Evolutionary conservation across 2,888 invertebrate species (phyloP), one percentile per base, ranked within the genome.

Genomic region (Imbricaverruca yamaguchii): DNA sequence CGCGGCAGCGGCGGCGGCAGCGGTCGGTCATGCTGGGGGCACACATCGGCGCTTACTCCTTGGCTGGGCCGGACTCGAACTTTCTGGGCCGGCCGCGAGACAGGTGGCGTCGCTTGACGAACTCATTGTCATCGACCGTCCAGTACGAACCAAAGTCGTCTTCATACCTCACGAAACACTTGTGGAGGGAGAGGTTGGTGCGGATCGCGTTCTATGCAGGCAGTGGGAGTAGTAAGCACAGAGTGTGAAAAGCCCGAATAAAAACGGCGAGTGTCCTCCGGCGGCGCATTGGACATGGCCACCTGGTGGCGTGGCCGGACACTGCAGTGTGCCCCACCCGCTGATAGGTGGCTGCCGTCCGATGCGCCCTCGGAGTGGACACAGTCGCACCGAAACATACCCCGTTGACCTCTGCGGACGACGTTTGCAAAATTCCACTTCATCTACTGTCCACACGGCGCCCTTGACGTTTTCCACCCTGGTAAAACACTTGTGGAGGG

Each of bases 141-240:
- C 97, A 97, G 92, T 96, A 97, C 87, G 96, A 96, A 89, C 96
- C 96, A 91, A 96, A 97, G 93, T 97, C 96, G 90, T 97, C 97
- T 91, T 97, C 97, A 91, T 96, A 97, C 55, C 84, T 94, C 90
- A 96, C 96, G 92, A 97, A 97, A 92, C 96, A 97, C 93, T 96
- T 96, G 93, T 97, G 97, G 91, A 97, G 93, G 89, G 96, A 97
- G 91, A 97, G 93, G 93, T 97, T 97, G 91, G 96, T 97, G 93
- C 96, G 96, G 92, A 97, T 96, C 90, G 97, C 96, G 92, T 97
- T 97, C 96, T 97, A 89, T 13, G 39, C 74, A 25, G 74, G 74
- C 97, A 79, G 39, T 74, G 74, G 74, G 74, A 74, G 74, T 74
- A 74, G 74, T 74, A 74, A 74, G 74, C 74, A 74, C 74, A 74